A percentile compares a stretch with the other conserved stretches of the same genome.
Conservation (phyloP, 2,113 vertebrate genomes). For the Scolopax mira region DNA sequence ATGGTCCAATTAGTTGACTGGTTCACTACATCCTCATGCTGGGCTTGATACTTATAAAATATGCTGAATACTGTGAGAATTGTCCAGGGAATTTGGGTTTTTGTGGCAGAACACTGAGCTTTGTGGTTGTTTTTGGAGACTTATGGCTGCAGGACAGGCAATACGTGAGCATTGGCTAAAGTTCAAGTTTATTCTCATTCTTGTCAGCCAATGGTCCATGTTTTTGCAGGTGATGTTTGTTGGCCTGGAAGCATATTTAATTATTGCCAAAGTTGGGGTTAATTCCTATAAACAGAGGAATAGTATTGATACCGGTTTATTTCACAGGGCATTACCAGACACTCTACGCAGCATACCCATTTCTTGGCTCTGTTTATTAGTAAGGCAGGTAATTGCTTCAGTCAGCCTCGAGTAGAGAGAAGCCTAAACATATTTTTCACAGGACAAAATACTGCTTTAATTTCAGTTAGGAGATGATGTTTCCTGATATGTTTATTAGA, state of each 20-base stretch:
- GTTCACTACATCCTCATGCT: background rate
- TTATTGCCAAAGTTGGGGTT: background rate
- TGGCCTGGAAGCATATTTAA: background rate
- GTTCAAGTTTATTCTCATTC: background rate
- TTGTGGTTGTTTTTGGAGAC: background rate
- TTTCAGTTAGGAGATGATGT: background rate
- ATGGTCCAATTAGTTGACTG: background rate
- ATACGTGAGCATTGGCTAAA: background rate
- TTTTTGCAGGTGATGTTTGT: background rate
- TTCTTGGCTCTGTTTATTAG: background rate
- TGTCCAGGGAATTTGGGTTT: background rate
- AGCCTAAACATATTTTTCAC: background rate
- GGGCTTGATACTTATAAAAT: background rate
- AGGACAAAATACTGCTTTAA: background rate
- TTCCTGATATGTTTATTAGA: conserved; percentile 30
- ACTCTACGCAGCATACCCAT: background rate
- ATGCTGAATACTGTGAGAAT: background rate
- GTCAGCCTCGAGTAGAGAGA: background rate
- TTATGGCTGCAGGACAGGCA: background rate
- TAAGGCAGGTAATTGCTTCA: background rate
- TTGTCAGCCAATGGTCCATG: background rate
- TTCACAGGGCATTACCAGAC: background rate
- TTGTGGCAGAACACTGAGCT: background rate
- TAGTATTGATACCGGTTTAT: background rate
- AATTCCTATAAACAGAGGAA: background rate